phyloP scores from a whole-genome alignment of 2,113 vertebrate species.

The Platanista minor region DNA sequence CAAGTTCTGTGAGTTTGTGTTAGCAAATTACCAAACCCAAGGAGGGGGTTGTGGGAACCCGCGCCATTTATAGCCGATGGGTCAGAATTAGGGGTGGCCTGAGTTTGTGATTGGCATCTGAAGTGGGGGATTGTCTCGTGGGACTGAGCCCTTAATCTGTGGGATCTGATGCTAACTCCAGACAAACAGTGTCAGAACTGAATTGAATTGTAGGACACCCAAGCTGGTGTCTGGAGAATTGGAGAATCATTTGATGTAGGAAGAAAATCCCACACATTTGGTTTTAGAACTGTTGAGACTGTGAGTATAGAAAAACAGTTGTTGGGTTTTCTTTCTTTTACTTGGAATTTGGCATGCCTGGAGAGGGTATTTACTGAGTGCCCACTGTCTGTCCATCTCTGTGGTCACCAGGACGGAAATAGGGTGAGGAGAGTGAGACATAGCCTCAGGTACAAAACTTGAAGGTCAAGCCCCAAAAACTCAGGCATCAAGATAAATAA shows the following conservation, averaged over 20 bases:
- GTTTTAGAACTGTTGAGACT: not conserved
- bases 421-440: not conserved
- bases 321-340: not conserved
- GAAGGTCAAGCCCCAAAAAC: not conserved
- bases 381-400: not conserved
- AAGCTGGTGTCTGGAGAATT: not conserved
- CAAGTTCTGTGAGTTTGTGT: not conserved
- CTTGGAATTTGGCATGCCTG: not conserved
- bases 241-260: too few relatives aligned
- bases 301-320: not conserved
- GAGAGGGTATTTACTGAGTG: not conserved
- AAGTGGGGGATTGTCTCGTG: not conserved
- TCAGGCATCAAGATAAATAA: not conserved
- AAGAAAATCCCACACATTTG: not conserved
- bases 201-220: not conserved
- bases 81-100: not conserved
- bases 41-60: not conserved
- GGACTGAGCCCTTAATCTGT: not conserved
- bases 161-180: not conserved
- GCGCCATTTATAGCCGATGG: not conserved
- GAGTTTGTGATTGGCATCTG: not conserved
- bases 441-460: not conserved
- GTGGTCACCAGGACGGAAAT: not conserved
- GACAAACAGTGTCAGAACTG: not conserved
- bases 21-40: not conserved